Conservation (phyloP, 2,113 vertebrate genomes). For the Alces alces region DNA sequence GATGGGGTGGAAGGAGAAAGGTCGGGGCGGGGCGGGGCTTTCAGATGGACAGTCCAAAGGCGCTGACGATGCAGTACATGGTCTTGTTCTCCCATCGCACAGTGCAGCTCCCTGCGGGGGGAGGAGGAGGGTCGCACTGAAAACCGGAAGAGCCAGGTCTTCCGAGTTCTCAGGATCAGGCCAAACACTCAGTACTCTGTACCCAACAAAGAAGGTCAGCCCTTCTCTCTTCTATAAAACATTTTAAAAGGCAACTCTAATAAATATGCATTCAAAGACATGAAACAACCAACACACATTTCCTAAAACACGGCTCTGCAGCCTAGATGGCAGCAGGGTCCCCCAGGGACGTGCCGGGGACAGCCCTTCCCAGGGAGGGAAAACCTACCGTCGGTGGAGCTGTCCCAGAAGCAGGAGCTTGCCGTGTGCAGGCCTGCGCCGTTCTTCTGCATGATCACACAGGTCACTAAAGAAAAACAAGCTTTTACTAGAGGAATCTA, state of each 20-base stretch:
- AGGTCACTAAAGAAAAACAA: conserved; percentile 83
- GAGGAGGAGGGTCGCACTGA: neutral
- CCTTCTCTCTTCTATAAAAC: neutral
- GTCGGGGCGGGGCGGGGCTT: conserved; percentile 27
- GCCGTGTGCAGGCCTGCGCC: conserved; percentile 95
- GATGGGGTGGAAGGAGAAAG: conserved; percentile 5
- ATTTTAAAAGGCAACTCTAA: neutral
- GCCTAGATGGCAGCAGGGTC: neutral
- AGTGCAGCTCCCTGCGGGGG: conserved; percentile 88
- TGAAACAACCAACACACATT: fast-evolving
- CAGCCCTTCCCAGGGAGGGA: neutral
- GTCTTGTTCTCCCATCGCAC: conserved; percentile 96
- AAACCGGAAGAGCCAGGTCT: neutral
- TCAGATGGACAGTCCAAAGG: conserved; percentile 92
- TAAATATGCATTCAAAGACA: neutral
- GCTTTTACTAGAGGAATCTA: conserved; percentile 28
- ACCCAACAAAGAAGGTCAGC: neutral
- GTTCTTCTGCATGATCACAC: conserved; percentile 97
- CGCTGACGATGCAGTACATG: conserved; percentile 93
- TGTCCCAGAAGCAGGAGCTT: conserved; percentile 97
- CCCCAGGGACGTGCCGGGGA: neutral
- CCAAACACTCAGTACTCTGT: neutral
- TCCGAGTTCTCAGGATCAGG: neutral
- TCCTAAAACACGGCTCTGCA: neutral
- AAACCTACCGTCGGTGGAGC: conserved; percentile 90